Percentiles rank a stretch among this genome's conserved stretches.
phyloP scores from a whole-genome alignment of 1,140 invertebrate species.

The Tribolium castaneum region DNA sequence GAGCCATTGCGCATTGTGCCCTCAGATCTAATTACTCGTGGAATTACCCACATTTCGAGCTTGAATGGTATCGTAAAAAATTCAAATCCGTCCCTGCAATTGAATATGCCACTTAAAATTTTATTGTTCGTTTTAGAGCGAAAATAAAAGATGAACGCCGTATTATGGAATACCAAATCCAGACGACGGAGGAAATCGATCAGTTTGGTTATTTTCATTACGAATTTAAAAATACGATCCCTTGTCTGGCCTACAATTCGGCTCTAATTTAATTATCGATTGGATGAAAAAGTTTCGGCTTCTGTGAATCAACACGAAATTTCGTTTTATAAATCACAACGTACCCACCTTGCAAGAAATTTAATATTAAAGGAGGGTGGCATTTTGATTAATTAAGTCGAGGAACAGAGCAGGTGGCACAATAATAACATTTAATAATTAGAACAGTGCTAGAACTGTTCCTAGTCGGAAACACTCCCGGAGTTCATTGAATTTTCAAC shows the following conservation, averaged over 20 bases:
- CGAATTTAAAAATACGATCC: background rate
- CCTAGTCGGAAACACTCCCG: background rate
- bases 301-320: background rate
- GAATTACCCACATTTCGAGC: background rate
- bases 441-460: slow-evolving; percentile 13
- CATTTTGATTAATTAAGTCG: slow-evolving; percentile 27
- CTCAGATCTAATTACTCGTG: background rate
- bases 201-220: background rate
- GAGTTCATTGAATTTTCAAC: slow-evolving; percentile 29
- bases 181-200: background rate
- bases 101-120: slow-evolving; percentile 11
- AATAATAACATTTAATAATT: slow-evolving; percentile 34
- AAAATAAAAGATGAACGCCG: slow-evolving; percentile 11
- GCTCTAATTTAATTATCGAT: slow-evolving; percentile 8
- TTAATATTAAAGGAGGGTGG: slow-evolving; percentile 1
- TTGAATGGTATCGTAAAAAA: background rate
- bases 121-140: background rate
- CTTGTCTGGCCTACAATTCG: background rate
- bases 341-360: background rate
- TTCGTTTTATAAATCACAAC: slow-evolving; percentile 6
- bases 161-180: background rate
- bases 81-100: background rate
- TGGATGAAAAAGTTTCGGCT: background rate
- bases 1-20: background rate
- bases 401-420: slow-evolving; percentile 22